These are phyloP conservation scores for Netelia melanura DNA, from an alignment of 2,888 invertebrate genomes.

Conservation along the genomic window DNA sequence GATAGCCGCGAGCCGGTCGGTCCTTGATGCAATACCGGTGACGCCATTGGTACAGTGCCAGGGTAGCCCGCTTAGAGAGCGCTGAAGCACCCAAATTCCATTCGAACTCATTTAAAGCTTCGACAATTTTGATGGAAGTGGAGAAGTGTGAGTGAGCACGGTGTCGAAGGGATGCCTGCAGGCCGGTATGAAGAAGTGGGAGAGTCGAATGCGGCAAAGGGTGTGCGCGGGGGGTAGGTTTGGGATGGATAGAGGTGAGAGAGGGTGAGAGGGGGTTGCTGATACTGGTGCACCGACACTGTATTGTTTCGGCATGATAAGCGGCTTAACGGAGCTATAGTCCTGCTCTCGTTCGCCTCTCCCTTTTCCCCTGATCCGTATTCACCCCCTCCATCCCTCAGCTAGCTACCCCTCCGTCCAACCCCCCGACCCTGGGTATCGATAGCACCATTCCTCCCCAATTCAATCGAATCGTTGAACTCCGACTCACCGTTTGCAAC, in stretches of 20 bases:
- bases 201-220: conserved; percentile 60
- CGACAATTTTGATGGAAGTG: conserved; percentile 81
- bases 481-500: conserved; percentile 71
- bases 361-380: conserved; percentile 62
- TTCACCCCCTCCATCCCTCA: conserved; percentile 48
- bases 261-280: conserved; percentile 77
- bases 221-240: conserved; percentile 1
- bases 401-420: conserved; percentile 17
- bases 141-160: conserved; percentile 57
- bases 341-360: conserved; percentile 74
- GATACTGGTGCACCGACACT: conserved; percentile 85
- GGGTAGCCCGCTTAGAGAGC: conserved; percentile 5
- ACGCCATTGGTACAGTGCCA: conserved; percentile 42
- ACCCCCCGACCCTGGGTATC: conserved; percentile 4
- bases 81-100: conserved; percentile 66
- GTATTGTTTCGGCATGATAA: conserved; percentile 85
- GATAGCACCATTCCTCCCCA: conserved; percentile 41
- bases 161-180: conserved; percentile 41
- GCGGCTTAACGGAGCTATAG: conserved; percentile 84
- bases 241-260: conserved; percentile 51
- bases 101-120: conserved; percentile 81
- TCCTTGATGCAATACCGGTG: conserved; percentile 7
- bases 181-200: conserved; percentile 48
- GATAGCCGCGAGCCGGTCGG: neutral
- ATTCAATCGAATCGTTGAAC: conserved; percentile 79